These are phyloP conservation scores for Myanophis thanlyinensis DNA, from an alignment of 2,113 vertebrate genomes.

Conservation along the genomic window DNA sequence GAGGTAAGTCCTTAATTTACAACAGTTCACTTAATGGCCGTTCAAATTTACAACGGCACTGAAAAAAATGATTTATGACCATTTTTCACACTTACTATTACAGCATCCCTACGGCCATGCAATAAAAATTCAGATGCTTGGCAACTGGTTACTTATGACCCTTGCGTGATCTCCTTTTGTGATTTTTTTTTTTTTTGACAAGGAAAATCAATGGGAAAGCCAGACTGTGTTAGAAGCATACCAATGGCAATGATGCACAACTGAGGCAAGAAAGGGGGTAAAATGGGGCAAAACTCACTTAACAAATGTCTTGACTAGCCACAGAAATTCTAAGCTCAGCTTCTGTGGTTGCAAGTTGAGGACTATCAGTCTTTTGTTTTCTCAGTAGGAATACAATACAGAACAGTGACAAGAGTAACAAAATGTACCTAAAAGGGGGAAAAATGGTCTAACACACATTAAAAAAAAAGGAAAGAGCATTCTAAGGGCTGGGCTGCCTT, in stretches of 20 bases:
- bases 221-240: not conserved
- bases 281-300: not conserved
- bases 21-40: not conserved
- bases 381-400: no score
- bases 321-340: not conserved
- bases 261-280: not conserved
- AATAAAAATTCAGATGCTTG: not conserved
- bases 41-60: not conserved
- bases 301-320: not conserved
- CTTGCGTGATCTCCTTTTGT: not conserved
- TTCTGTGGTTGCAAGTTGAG: fast-evolving
- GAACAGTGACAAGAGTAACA: no score
- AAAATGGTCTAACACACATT: no score
- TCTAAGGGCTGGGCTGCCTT: not conserved
- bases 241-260: no score
- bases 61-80: not conserved
- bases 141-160: not conserved
- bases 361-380: not conserved
- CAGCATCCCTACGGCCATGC: not conserved
- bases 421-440: no score
- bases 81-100: not conserved
- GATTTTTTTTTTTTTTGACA: no score
- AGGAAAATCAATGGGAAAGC: not conserved
- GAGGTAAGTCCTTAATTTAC: not conserved
- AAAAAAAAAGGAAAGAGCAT: no score